These are phyloP conservation scores for Drosophila kanapiae DNA, from an alignment of 1,140 invertebrate species.

Conservation along the genomic window DNA sequence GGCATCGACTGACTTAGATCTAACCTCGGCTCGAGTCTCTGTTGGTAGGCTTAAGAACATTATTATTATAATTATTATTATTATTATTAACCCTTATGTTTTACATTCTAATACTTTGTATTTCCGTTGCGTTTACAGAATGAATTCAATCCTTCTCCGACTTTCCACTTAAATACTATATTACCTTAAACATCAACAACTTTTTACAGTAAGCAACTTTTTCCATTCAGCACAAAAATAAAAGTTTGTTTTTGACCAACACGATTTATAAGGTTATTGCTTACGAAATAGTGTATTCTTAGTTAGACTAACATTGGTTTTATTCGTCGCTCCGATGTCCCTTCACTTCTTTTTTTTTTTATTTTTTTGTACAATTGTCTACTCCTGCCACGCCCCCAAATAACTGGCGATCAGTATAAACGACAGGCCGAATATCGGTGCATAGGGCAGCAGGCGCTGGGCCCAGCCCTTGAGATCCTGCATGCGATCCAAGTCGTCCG, in stretches of 20 bases:
- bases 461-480: slow-evolving; percentile 63
- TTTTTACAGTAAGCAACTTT: slow-evolving; percentile 71
- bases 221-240: slow-evolving; percentile 38
- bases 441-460: not conserved
- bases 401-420: not conserved
- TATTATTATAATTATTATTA: slow-evolving; percentile 4
- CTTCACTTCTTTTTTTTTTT: not conserved
- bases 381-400: slow-evolving; percentile 54
- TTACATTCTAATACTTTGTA: slow-evolving; percentile 82
- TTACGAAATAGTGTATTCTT: slow-evolving; percentile 53
- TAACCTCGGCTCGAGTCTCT: slow-evolving; percentile 20
- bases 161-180: slow-evolving; percentile 53
- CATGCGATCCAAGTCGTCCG: slow-evolving; percentile 74
- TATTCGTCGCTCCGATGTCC: slow-evolving; percentile 4
- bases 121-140: slow-evolving; percentile 64
- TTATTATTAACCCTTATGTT: slow-evolving; percentile 38
- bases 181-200: slow-evolving; percentile 74
- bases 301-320: slow-evolving; percentile 33
- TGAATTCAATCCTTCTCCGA: slow-evolving; percentile 6
- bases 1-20: slow-evolving; percentile 38
- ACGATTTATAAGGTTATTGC: slow-evolving; percentile 57
- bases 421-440: not conserved
- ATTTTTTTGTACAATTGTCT: slow-evolving; percentile 71
- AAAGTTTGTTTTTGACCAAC: slow-evolving; percentile 37
- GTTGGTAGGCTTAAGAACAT: slow-evolving; percentile 25